These are phyloP conservation scores for Chitala chitala DNA, from an alignment of 2,113 vertebrate species.

Conservation along the genomic window DNA sequence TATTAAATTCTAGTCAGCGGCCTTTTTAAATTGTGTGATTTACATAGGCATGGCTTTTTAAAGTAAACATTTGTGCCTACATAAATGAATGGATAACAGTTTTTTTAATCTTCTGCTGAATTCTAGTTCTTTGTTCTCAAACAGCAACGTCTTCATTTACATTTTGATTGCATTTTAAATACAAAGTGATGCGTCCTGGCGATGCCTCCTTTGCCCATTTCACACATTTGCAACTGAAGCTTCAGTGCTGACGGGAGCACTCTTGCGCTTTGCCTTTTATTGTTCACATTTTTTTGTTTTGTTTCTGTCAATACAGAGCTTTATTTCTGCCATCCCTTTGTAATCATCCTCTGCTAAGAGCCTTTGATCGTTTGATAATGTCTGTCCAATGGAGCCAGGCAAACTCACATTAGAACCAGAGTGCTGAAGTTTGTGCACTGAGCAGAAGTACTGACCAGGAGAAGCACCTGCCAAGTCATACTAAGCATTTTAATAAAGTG, in stretches of 20 bases:
- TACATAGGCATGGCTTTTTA: not conserved
- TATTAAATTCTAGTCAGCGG: not conserved
- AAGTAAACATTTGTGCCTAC: not conserved
- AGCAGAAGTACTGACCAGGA: no score
- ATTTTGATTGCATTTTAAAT: slow-evolving; percentile 37
- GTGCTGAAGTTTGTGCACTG: no score
- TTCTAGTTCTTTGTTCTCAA: slow-evolving; percentile 10
- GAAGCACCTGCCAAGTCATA: no score
- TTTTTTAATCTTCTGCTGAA: not conserved
- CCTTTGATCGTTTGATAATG: not conserved
- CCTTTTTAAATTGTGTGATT: slow-evolving; percentile 16
- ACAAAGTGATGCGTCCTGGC: not conserved
- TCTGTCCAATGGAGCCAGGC: not conserved
- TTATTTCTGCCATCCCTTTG: not conserved
- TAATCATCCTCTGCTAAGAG: not conserved
- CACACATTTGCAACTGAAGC: not conserved
- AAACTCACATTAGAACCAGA: no score
- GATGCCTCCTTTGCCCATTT: not conserved
- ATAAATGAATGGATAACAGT: not conserved
- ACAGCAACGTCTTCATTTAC: slow-evolving; percentile 32
- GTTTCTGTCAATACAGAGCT: not conserved
- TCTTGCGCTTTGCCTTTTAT: not conserved
- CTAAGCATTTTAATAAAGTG: no score
- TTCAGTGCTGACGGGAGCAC: not conserved
- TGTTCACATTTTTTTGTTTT: not conserved